phyloP scores from a whole-genome alignment of 2,888 invertebrate genomes.

The Diarsia dahlii region DNA sequence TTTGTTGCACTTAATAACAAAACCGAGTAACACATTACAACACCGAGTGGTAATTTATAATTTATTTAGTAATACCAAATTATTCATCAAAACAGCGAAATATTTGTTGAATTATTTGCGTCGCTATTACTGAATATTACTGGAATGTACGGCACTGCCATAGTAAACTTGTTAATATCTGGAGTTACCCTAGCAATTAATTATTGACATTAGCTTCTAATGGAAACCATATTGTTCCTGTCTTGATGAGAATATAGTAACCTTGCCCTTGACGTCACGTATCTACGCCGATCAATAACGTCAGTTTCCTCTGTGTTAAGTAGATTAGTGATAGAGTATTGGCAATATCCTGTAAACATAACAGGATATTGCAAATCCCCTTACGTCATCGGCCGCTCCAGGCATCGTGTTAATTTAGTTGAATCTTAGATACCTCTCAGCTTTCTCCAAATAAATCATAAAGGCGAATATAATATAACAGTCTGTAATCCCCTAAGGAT shows the following conservation, averaged over 20 bases:
- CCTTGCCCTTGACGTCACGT: not conserved
- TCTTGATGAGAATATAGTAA: not conserved
- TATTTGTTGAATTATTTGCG: not conserved
- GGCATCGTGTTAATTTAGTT: not conserved
- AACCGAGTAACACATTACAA: not conserved
- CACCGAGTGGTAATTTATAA: too few species aligned
- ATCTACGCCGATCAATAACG: not conserved
- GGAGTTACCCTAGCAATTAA: slow-evolving; percentile 14
- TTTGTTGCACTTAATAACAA: not conserved
- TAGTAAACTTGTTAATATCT: not conserved
- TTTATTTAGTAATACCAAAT: too few species aligned
- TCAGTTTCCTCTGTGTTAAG: not conserved
- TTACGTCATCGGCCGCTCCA: not conserved
- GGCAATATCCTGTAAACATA: not conserved
- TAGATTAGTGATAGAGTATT: not conserved
- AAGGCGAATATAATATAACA: too few species aligned
- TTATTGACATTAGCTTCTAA: not conserved
- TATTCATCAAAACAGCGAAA: not conserved
- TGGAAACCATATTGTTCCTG: not conserved
- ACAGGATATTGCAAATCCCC: not conserved
- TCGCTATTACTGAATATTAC: not conserved
- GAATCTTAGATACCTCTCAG: not conserved
- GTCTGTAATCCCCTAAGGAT: too few species aligned
- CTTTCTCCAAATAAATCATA: not conserved
- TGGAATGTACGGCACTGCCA: not conserved